A percentile compares a stretch with the other conserved stretches of the same genome.
These are phyloP conservation scores for Bolinopsis microptera DNA, from an alignment of 37 sponge, comb jelly and placozoan genomes.

Conservation along the genomic window DNA sequence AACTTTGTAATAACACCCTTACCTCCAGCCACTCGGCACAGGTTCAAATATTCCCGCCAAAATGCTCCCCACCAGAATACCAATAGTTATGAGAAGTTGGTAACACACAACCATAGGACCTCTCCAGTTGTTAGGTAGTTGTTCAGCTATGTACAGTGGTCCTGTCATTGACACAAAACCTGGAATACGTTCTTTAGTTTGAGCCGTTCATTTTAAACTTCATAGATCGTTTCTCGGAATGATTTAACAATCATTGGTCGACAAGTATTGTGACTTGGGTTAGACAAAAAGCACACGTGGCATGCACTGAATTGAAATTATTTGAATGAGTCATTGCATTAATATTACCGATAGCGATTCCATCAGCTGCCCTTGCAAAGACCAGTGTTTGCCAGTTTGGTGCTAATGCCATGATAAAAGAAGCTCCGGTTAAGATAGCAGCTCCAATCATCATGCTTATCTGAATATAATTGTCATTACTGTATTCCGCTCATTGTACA, in stretches of 20 bases:
- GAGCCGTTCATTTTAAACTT: too few relatives aligned
- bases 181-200: neutral
- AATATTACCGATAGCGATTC: neutral
- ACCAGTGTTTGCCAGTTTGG: neutral
- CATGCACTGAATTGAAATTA: too few relatives aligned
- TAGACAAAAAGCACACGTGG: too few relatives aligned
- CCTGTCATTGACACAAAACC: constrained; percentile 69
- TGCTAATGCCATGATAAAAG: constrained; percentile 1
- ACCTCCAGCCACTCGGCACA: constrained; percentile 69
- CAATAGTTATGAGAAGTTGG: constrained; percentile 63
- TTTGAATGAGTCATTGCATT: too few relatives aligned
- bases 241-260: too few relatives aligned
- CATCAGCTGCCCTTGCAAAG: neutral
- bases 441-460: constrained; percentile 2
- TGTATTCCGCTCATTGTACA: neutral
- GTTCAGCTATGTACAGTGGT: constrained; percentile 70
- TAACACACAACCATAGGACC: constrained; percentile 60
- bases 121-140: constrained; percentile 24
- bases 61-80: constrained; percentile 59
- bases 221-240: too few relatives aligned
- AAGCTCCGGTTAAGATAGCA: neutral
- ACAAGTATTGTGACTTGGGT: too few relatives aligned
- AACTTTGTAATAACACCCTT: too few relatives aligned
- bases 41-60: constrained; percentile 58
- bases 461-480: neutral